Conservation (phyloP, 92 coral and sea anemone genomes). For the Palythoa grandiflora region DNA sequence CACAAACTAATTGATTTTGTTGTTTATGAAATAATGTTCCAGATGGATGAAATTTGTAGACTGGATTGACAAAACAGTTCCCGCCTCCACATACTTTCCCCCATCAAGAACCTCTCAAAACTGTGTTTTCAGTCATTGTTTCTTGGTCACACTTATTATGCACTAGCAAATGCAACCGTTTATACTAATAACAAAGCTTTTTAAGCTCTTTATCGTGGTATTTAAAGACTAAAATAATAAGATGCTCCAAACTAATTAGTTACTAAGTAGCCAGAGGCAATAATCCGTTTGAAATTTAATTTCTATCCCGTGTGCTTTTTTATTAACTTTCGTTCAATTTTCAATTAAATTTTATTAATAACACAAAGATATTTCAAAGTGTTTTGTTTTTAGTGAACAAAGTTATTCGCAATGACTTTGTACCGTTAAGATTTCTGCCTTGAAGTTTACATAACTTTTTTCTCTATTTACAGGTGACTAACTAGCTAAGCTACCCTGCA, state of each 20-base stretch:
- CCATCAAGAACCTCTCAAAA: no score
- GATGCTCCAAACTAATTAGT: not conserved
- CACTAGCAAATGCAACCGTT: no score
- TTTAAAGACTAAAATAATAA: no score
- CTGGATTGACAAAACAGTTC: no score
- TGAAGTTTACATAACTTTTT: not conserved
- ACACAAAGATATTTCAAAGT: not conserved
- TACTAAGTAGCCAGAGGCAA: not conserved
- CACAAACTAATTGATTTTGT: no score
- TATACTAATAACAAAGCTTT: no score
- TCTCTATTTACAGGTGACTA: not conserved
- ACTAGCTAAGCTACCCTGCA: not conserved
- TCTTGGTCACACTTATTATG: no score
- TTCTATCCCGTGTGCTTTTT: constrained; percentile 1
- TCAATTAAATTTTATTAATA: not conserved
- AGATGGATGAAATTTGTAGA: no score
- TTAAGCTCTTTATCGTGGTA: no score
- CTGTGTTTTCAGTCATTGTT: no score
- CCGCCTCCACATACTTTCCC: no score
- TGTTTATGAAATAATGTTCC: no score
- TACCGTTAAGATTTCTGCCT: not conserved
- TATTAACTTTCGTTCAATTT: not conserved
- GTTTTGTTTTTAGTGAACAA: not conserved
- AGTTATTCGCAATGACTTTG: not conserved
- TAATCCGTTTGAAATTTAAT: not conserved